A percentile compares a stretch with the other conserved stretches of the same genome.
Evolutionary conservation across 2,113 vertebrate species (phyloP).

Genomic region (Lepus timidus): DNA sequence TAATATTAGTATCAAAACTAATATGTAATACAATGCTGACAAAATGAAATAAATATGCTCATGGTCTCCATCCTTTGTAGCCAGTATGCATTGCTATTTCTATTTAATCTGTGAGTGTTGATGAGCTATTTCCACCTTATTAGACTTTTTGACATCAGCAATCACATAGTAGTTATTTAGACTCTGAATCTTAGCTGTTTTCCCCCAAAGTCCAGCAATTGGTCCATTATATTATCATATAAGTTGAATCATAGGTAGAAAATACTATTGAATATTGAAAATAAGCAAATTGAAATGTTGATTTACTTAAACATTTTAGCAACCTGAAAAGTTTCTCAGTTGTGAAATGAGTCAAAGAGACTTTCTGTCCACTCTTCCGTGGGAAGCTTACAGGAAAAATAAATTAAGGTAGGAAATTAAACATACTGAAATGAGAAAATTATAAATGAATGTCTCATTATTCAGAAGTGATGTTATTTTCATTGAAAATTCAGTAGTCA

Average conservation of each 20-base stretch:
- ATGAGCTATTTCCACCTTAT: background rate
- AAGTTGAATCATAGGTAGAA: conserved; percentile 13
- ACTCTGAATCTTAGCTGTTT: background rate
- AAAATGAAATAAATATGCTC: background rate
- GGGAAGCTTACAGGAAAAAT: background rate
- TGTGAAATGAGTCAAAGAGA: background rate
- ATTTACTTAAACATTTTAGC: background rate
- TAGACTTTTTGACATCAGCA: background rate
- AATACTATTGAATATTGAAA: background rate
- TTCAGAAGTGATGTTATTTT: background rate
- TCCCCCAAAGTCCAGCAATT: background rate
- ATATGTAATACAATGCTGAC: background rate
- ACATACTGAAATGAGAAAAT: background rate
- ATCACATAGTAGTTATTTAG: background rate
- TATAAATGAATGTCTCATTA: background rate
- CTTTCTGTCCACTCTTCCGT: background rate
- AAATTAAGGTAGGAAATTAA: background rate
- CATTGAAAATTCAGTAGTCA: background rate
- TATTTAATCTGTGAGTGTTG: background rate
- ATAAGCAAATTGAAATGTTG: conserved; percentile 5
- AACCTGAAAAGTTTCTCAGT: background rate
- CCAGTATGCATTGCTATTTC: background rate
- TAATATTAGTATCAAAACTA: conserved; percentile 6
- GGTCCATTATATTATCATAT: background rate
- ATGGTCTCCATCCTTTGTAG: background rate